These are phyloP conservation scores for Platyrinchus mystaceus DNA, from an alignment of 2,797 vertebrate species.

Conservation along the genomic window DNA sequence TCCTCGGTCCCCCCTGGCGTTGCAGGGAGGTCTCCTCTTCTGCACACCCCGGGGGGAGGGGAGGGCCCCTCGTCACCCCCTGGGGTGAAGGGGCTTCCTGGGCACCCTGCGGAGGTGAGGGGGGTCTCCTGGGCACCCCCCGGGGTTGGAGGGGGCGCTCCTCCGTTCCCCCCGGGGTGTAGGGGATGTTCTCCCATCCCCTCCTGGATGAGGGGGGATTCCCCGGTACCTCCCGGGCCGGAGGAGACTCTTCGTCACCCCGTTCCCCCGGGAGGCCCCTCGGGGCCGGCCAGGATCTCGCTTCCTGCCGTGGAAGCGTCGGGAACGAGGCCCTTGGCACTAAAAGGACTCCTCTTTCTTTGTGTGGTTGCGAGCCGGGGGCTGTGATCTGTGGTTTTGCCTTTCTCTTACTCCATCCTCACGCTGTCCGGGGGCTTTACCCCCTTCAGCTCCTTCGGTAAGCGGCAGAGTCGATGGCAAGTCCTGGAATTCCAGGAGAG, in stretches of 20 bases:
- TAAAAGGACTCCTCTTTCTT: not conserved
- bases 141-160: no score
- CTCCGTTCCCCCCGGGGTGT: not conserved
- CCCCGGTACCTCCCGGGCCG: not conserved
- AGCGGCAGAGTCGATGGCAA: not conserved
- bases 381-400: not conserved
- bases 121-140: not conserved
- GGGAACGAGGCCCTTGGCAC: not conserved
- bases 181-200: not conserved
- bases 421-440: not conserved
- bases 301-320: slow-evolving; percentile 25
- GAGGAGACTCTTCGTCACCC: not conserved
- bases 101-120: no score
- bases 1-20: not conserved
- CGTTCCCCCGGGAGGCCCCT: not conserved
- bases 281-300: not conserved
- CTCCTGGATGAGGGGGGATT: not conserved
- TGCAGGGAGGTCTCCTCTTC: not conserved
- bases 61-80: not conserved
- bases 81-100: not conserved
- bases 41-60: no score
- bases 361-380: not conserved
- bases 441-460: not conserved
- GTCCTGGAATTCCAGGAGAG: slow-evolving; percentile 8
- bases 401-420: not conserved